Percentiles rank a stretch among this genome's conserved stretches.
These are phyloP conservation scores for Gobius niger DNA, from an alignment of 2,113 vertebrate species.

Conservation along the genomic window DNA sequence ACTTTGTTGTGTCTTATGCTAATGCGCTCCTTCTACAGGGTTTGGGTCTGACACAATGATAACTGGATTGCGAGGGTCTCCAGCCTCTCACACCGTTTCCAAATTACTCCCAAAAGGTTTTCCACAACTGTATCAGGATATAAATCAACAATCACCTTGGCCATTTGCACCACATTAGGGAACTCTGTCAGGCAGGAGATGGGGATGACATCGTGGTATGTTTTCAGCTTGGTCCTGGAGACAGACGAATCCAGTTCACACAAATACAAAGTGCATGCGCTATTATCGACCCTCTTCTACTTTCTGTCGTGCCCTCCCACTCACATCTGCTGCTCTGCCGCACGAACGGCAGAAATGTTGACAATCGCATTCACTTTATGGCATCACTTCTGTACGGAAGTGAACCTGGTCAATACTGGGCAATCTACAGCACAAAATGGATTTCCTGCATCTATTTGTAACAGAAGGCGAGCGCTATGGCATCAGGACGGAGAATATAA, in stretches of 20 bases:
- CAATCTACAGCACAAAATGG: slow-evolving; percentile 16
- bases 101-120: too few species aligned
- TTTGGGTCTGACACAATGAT: too few species aligned
- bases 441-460: slow-evolving; percentile 2
- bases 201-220: slow-evolving; percentile 93
- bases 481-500: neutral
- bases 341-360: slow-evolving; percentile 54
- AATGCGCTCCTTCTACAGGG: too few species aligned
- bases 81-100: too few species aligned
- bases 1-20: too few species aligned
- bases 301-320: slow-evolving; percentile 43
- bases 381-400: slow-evolving; percentile 20
- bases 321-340: slow-evolving; percentile 62
- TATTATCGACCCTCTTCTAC: slow-evolving; percentile 42
- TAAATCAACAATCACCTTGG: slow-evolving; percentile 81
- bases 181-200: slow-evolving; percentile 98
- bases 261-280: slow-evolving; percentile 32
- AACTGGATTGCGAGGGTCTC: too few species aligned
- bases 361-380: slow-evolving; percentile 57
- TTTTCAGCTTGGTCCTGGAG: slow-evolving; percentile 87
- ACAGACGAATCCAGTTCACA: slow-evolving; percentile 23
- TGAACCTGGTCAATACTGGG: slow-evolving; percentile 23
- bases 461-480: neutral
- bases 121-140: neutral
- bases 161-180: slow-evolving; percentile 96